phyloP scores from a whole-genome alignment of 2,888 invertebrate genomes.

The Laothoe populi region DNA sequence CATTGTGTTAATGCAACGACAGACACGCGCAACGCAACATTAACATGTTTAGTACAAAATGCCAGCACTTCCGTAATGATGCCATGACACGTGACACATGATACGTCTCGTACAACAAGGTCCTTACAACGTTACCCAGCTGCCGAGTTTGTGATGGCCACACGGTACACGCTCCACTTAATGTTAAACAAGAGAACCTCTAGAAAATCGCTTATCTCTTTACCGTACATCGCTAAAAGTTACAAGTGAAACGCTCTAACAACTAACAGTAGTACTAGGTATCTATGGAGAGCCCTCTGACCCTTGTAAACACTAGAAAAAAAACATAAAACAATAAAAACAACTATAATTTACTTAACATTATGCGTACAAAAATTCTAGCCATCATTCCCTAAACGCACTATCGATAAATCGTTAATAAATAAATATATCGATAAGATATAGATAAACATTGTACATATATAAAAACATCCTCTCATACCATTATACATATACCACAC shows the following conservation, averaged over 20 bases:
- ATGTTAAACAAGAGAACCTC: slow-evolving; percentile 67
- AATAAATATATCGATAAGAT: slow-evolving; percentile 79
- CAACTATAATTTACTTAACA: slow-evolving; percentile 83
- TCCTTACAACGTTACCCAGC: slow-evolving; percentile 41
- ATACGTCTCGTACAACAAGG: slow-evolving; percentile 4
- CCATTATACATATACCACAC: slow-evolving; percentile 70
- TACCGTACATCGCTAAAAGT: slow-evolving; percentile 47
- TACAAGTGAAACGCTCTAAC: slow-evolving; percentile 35
- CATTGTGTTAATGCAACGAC: too few species aligned
- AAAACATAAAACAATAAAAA: slow-evolving; percentile 76
- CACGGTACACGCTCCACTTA: slow-evolving; percentile 52
- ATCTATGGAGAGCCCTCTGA: slow-evolving; percentile 52
- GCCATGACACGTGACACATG: too few species aligned
- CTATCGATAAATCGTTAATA: slow-evolving; percentile 68
- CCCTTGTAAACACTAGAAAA: slow-evolving; percentile 62
- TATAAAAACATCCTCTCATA: slow-evolving; percentile 70
- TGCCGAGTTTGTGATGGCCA: slow-evolving; percentile 55
- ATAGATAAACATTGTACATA: slow-evolving; percentile 77
- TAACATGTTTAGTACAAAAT: neutral
- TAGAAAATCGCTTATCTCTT: slow-evolving; percentile 66
- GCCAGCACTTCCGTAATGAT: neutral
- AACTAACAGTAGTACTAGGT: slow-evolving; percentile 66
- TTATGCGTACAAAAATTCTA: slow-evolving; percentile 82
- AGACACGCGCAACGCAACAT: slow-evolving; percentile 5
- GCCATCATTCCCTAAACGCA: slow-evolving; percentile 66